These are phyloP conservation scores for Caenorhabditis becei DNA, from an alignment of 2,888 invertebrate genomes.

Conservation along the genomic window DNA sequence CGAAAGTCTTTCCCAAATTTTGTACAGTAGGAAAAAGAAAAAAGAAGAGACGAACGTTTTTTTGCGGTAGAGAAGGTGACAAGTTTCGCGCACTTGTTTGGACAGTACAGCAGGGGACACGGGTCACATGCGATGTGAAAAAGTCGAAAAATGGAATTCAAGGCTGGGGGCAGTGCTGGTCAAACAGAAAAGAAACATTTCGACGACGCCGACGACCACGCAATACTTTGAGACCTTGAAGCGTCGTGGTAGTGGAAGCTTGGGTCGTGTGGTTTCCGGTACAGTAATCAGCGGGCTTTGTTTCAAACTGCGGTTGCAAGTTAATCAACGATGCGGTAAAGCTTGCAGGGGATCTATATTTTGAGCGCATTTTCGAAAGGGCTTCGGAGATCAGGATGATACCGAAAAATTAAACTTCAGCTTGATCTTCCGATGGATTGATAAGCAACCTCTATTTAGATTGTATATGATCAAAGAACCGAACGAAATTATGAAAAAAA, in stretches of 20 bases:
- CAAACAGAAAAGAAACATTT: slow-evolving; percentile 30
- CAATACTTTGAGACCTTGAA: slow-evolving; percentile 17
- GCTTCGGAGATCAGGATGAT: too few relatives aligned
- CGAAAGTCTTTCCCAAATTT: slow-evolving; percentile 4
- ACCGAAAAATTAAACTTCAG: too few relatives aligned
- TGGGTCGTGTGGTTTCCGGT: neutral
- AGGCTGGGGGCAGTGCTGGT: slow-evolving; percentile 30
- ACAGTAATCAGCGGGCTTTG: slow-evolving; percentile 2
- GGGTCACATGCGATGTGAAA: slow-evolving; percentile 49
- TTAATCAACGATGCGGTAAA: too few relatives aligned
- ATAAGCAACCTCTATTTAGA: too few relatives aligned
- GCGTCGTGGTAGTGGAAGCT: neutral
- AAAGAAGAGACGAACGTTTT: slow-evolving; percentile 13
- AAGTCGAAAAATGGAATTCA: slow-evolving; percentile 20
- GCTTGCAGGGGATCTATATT: too few relatives aligned
- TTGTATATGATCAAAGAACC: neutral
- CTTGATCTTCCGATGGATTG: too few relatives aligned
- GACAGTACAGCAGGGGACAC: slow-evolving; percentile 22
- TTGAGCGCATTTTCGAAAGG: too few relatives aligned
- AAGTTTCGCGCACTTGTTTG: slow-evolving; percentile 47
- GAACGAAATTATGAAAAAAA: neutral
- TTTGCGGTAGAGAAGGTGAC: slow-evolving; percentile 23
- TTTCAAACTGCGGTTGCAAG: neutral
- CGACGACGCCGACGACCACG: neutral
- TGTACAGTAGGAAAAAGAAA: slow-evolving; percentile 31